phyloP scores from a whole-genome alignment of 2,888 invertebrate species.

The Allygus modestus region DNA sequence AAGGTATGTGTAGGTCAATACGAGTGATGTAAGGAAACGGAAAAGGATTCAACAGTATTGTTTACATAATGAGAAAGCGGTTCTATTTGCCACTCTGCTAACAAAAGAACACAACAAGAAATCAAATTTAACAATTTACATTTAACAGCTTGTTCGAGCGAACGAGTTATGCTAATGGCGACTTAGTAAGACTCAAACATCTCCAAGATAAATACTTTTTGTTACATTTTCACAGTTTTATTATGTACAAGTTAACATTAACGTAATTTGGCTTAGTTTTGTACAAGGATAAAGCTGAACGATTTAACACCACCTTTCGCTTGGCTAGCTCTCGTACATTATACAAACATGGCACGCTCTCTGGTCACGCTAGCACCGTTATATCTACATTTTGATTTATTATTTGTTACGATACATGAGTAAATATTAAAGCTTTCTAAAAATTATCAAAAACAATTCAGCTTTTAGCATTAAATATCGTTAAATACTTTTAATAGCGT shows the following conservation, averaged over 20 bases:
- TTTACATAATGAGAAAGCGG: constrained; percentile 1
- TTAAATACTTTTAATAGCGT: constrained; percentile 17
- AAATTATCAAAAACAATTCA: constrained; percentile 1
- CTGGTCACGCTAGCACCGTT: constrained; percentile 52
- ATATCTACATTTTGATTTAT: constrained; percentile 58
- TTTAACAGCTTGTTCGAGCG: constrained; percentile 24
- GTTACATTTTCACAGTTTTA: constrained; percentile 47
- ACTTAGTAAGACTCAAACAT: constrained; percentile 43
- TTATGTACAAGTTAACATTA: constrained; percentile 31
- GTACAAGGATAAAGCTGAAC: constrained; percentile 44
- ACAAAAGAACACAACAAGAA: constrained; percentile 43
- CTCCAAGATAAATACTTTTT: constrained; percentile 51
- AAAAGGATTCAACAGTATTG: background rate
- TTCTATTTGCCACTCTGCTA: constrained; percentile 43
- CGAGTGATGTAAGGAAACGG: background rate
- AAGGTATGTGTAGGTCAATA: background rate
- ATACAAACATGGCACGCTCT: constrained; percentile 45
- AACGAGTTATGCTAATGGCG: constrained; percentile 48
- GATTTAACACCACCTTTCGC: background rate
- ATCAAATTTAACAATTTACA: constrained; percentile 47
- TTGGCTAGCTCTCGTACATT: background rate
- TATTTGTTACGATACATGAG: constrained; percentile 38
- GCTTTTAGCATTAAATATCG: constrained; percentile 39
- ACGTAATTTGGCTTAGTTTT: constrained; percentile 58
- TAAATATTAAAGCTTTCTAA: constrained; percentile 28